phyloP scores from a whole-genome alignment of 2,113 vertebrate species.

The Arothron firmamentum region DNA sequence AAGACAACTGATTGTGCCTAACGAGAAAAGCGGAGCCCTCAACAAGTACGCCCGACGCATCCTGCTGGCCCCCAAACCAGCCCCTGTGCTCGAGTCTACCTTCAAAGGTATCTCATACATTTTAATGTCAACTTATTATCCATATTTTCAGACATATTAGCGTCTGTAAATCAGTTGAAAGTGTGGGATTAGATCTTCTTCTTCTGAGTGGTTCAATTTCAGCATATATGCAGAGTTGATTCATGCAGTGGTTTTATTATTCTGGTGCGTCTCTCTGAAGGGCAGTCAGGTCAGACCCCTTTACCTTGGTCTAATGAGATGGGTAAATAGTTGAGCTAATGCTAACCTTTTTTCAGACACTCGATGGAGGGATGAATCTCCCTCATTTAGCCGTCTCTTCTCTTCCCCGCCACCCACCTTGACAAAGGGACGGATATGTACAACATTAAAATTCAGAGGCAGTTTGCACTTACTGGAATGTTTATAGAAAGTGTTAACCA shows the following conservation, averaged over 20 bases:
- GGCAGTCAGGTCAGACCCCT: slow-evolving; percentile 58
- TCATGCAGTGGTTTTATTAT: slow-evolving; percentile 51
- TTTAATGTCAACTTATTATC: neutral
- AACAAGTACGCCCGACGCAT: slow-evolving; percentile 96
- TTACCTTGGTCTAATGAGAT: slow-evolving; percentile 66
- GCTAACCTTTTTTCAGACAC: slow-evolving; percentile 56
- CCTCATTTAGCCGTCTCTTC: slow-evolving; percentile 42
- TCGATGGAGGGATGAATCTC: slow-evolving; percentile 23
- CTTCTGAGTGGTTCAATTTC: slow-evolving; percentile 19
- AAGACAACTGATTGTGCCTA: slow-evolving; percentile 96
- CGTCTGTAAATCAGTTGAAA: neutral
- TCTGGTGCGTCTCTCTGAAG: slow-evolving; percentile 58
- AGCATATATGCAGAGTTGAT: slow-evolving; percentile 35
- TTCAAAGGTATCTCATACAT: slow-evolving; percentile 87
- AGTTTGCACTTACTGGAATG: slow-evolving; percentile 81
- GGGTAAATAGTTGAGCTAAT: slow-evolving; percentile 67
- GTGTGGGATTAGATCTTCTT: neutral
- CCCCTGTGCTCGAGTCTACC: slow-evolving; percentile 89
- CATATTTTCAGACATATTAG: slow-evolving; percentile 8
- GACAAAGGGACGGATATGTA: slow-evolving; percentile 48
- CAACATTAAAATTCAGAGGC: slow-evolving; percentile 88
- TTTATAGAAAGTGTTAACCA: slow-evolving; percentile 92
- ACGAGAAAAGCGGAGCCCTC: slow-evolving; percentile 90
- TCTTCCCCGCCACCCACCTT: slow-evolving; percentile 1
- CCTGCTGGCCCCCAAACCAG: slow-evolving; percentile 92